Percentiles rank a stretch among this genome's conserved stretches.
Evolutionary conservation across 2,797 vertebrate species (phyloP).

Genomic region (Anguilla pacifica): DNA sequence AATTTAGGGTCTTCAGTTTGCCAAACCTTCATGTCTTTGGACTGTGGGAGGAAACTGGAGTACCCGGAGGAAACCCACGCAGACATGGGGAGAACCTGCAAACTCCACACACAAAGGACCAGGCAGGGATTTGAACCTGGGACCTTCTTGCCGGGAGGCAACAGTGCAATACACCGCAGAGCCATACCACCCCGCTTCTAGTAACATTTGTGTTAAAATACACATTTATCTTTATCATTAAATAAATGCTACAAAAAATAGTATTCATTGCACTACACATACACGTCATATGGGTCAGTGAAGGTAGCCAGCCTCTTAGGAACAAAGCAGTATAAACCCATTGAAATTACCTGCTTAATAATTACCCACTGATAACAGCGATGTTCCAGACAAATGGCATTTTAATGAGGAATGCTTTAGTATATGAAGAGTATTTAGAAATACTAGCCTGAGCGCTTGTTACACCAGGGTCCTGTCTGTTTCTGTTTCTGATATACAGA

Average conservation of each 20-base stretch:
- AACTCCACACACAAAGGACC: no score
- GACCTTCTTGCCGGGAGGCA: no score
- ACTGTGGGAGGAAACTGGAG: no score
- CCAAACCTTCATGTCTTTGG: no score
- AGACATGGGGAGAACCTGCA: no score
- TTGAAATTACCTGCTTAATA: background rate
- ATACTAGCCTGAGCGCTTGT: background rate
- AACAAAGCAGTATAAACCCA: background rate
- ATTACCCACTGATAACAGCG: background rate
- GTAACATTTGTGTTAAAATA: background rate
- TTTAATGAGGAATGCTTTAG: background rate
- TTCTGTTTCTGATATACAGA: no score
- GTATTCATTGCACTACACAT: conserved; percentile 35
- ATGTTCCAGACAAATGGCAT: background rate
- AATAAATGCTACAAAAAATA: conserved; percentile 37
- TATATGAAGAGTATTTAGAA: background rate
- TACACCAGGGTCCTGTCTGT: background rate
- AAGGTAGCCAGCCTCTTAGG: conserved; percentile 22
- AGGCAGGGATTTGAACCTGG: no score
- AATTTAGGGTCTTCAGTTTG: no score
- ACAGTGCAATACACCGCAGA: no score
- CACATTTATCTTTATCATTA: conserved; percentile 26
- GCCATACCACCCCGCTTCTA: conserved; percentile 9
- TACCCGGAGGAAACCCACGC: no score
- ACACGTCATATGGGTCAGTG: conserved; percentile 23